A percentile compares a stretch with the other conserved stretches of the same genome.
phyloP scores from a whole-genome alignment of 2,888 invertebrate genomes.

The Xestia c-nigrum region DNA sequence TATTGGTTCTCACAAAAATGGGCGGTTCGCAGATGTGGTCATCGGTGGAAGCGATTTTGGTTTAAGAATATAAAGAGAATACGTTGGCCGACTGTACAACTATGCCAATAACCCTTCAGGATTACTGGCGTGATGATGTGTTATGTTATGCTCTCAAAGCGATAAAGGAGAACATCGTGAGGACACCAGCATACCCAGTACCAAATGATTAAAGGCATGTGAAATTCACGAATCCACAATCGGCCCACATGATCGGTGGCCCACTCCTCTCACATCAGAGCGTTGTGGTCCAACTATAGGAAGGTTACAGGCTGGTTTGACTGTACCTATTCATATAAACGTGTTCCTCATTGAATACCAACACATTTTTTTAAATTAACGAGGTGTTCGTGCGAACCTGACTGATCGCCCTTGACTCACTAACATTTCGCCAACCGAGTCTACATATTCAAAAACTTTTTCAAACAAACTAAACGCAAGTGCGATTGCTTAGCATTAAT shows the following conservation, averaged over 20 bases:
- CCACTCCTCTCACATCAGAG: neutral
- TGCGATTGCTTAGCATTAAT: neutral
- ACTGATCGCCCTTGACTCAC: slow-evolving; percentile 38
- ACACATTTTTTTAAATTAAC: neutral
- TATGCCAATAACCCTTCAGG: neutral
- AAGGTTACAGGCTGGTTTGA: neutral
- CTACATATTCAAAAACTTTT: neutral
- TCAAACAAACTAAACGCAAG: neutral
- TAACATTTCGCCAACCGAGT: slow-evolving; percentile 27
- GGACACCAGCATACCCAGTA: neutral
- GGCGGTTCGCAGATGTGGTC: too few species aligned
- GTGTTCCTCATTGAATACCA: neutral
- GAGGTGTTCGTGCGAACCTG: slow-evolving; percentile 12
- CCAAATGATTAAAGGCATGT: neutral
- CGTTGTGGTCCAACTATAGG: neutral
- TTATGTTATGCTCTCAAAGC: neutral
- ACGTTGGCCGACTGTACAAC: too few species aligned
- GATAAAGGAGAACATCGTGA: neutral
- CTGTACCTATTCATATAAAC: neutral
- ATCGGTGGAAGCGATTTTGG: too few species aligned
- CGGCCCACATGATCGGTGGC: neutral
- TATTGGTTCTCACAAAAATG: too few species aligned
- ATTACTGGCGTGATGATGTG: too few species aligned
- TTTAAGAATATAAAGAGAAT: too few species aligned
- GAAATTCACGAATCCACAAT: neutral